Evolutionary conservation across 2,797 vertebrate species (phyloP).

Genomic region (Rhabdophis nuchalis): DNA sequence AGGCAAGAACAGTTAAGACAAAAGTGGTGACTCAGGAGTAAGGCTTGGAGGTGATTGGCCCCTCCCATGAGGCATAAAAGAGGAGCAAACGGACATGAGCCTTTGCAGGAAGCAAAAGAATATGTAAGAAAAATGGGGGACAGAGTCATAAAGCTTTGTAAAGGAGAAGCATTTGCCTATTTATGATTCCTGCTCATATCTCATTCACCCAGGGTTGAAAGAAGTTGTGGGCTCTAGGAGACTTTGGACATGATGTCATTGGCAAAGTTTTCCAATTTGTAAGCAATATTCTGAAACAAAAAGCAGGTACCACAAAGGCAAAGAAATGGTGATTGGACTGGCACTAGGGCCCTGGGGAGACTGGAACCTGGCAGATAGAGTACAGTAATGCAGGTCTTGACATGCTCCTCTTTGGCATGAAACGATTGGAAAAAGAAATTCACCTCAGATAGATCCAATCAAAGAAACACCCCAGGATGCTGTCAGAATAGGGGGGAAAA

Average conservation of each 20-base stretch:
- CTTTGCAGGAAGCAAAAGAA: no score
- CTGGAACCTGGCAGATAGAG: background rate
- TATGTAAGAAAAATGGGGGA: background rate
- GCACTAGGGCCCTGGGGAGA: background rate
- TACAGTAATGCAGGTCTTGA: background rate
- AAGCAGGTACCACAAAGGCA: background rate
- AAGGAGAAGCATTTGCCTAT: background rate
- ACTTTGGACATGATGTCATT: background rate
- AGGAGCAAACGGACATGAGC: no score
- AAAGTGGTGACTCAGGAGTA: no score
- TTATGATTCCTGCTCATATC: background rate
- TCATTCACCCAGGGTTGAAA: background rate
- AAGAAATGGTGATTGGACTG: background rate
- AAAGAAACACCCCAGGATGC: background rate
- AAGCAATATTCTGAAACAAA: background rate
- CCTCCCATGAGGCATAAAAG: no score
- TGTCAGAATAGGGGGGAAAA: background rate
- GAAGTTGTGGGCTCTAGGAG: background rate
- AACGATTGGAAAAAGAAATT: background rate
- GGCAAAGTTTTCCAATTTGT: background rate
- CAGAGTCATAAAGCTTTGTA: background rate
- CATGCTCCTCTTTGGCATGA: constrained; percentile 26
- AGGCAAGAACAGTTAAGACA: no score
- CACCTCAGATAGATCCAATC: constrained; percentile 11
- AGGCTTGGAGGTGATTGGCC: no score